A percentile compares a stretch with the other conserved stretches of the same genome.
Conservation (phyloP, 2,113 vertebrate species). For the Pygathrix nemaeus region DNA sequence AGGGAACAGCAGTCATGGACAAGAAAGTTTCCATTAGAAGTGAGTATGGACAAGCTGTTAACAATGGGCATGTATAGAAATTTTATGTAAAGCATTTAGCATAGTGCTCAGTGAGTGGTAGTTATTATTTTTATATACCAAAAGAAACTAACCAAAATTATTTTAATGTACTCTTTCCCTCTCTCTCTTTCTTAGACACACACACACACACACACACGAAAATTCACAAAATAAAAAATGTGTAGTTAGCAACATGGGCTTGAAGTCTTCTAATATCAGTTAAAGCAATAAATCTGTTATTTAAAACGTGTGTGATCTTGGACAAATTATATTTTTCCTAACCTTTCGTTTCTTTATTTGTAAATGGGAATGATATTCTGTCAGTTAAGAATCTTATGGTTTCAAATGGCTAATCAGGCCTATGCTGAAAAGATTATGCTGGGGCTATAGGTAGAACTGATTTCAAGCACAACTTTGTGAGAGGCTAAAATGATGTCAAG, state of each 20-base stretch:
- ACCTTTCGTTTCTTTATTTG: background rate
- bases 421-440: background rate
- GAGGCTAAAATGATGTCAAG: background rate
- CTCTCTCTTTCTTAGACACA: background rate
- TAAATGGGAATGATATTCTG: background rate
- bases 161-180: background rate
- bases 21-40: background rate
- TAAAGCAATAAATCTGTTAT: conserved; percentile 1
- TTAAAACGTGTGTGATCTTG: background rate
- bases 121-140: background rate
- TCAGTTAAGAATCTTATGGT: background rate
- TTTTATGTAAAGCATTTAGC: conserved; percentile 15
- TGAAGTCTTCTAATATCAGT: background rate
- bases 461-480: background rate
- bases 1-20: background rate
- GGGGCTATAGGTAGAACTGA: background rate
- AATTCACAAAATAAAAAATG: background rate
- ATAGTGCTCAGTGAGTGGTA: background rate
- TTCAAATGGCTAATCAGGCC: background rate
- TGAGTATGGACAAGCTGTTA: background rate
- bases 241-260: background rate
- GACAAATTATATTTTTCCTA: background rate
- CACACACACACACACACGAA: background rate
- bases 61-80: background rate
- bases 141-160: conserved; percentile 37